Evolutionary conservation across 2,888 invertebrate genomes (phyloP), one percentile per base, ranked within the genome.

Genomic region (Ceriagrion tenellum): DNA sequence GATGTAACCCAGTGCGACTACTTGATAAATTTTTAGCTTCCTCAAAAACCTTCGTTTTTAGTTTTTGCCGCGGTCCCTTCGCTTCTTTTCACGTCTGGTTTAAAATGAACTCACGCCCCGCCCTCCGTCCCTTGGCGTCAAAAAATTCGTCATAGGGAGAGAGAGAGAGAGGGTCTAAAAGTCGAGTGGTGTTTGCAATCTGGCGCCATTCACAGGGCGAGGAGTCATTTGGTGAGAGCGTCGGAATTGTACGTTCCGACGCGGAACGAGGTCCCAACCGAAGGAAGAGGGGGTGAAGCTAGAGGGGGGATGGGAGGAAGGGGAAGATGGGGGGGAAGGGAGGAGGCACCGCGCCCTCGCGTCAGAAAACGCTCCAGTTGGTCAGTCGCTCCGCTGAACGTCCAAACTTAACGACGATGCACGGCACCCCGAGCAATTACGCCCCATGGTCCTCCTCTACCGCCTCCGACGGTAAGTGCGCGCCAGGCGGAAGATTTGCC

Each of bases 341-440:
- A n/a, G n/a, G n/a, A n/a, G n/a, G n/a, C n/a, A n/a, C n/a, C 59
- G 13, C 16, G 30, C 81, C 35, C 35, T 81, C 13, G 16, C 13
- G 81, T 30, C 81, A 81, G 81, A 35, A 81, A 81, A 81, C 81
- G 81, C 81, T 81, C 81, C 81, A 35, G 81, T 81, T 81, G 81
- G 35, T 81, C 81, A 81, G 35, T 81, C 81, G 81, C 81, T 81
- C 81, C 18, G 81, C 35, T 81, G 81, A 35, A 81, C 81, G 35
- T 35, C 81, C 81, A 81, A 81, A 81, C 81, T 13, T 81, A 81
- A 81, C 81, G 81, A 81, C 35, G 59, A 8, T 8, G 69, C 35
- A 35, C 16, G 35, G 4, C 23, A 16, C 30, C 13, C 81, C 30
- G 81, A 81, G 35, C 81, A 81, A 81, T 81, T 81, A 81, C 35